phyloP scores from a whole-genome alignment of 2,113 vertebrate species.

The Stigmatopora argus region DNA sequence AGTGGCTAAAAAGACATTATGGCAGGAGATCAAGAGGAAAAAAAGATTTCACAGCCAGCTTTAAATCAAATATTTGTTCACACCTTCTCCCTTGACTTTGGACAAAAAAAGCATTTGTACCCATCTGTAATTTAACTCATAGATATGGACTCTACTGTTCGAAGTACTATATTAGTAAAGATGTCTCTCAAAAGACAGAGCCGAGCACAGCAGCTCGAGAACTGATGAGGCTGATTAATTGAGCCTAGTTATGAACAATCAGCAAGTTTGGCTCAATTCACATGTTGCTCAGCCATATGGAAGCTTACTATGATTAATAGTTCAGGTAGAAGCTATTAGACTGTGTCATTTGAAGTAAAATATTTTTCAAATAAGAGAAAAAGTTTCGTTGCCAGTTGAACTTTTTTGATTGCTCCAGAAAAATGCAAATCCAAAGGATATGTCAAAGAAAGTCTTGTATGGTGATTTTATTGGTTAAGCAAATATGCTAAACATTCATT shows the following conservation, averaged over 20 bases:
- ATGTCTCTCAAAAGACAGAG: conserved; percentile 76
- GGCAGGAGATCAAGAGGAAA: no score
- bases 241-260: conserved; percentile 91
- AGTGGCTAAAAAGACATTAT: no score
- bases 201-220: conserved; percentile 57
- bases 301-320: conserved; percentile 96
- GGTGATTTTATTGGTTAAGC: conserved; percentile 54
- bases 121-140: conserved; percentile 64
- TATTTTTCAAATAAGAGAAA: conserved; percentile 28
- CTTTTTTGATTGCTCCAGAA: conserved; percentile 16
- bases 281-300: conserved; percentile 98
- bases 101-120: no score
- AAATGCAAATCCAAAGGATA: conserved; percentile 38
- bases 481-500: conserved; percentile 63
- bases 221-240: conserved; percentile 92
- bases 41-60: no score
- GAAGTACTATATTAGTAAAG: conserved; percentile 76
- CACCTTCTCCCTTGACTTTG: no score
- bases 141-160: conserved; percentile 82
- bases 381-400: conserved; percentile 13
- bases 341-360: conserved; percentile 45
- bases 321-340: conserved; percentile 63
- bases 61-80: no score
- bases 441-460: conserved; percentile 25
- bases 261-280: conserved; percentile 90